Evolutionary conservation across 2,113 vertebrate species (phyloP).

Genomic region (Pituophis catenifer): DNA sequence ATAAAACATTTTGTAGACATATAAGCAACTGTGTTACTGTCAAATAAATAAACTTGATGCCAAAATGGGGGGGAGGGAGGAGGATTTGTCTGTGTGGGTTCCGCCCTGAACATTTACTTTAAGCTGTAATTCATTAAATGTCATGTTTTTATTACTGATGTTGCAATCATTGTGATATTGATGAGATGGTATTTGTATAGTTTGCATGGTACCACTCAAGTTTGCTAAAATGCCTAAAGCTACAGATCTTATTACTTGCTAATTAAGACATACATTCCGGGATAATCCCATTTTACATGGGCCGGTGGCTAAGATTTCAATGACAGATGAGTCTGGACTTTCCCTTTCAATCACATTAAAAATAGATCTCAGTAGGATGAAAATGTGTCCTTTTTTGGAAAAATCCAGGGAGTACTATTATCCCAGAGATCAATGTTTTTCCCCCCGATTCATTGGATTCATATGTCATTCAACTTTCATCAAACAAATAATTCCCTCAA

Average conservation of each 20-base stretch:
- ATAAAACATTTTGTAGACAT: constrained; percentile 84
- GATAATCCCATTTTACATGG: neutral
- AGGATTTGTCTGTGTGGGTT: constrained; percentile 48
- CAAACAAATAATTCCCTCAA: too few species aligned
- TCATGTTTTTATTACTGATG: constrained; percentile 47
- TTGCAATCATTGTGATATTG: constrained; percentile 43
- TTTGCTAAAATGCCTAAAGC: neutral
- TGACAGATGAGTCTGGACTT: neutral
- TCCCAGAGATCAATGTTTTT: neutral
- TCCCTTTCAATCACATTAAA: neutral
- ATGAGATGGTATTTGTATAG: neutral
- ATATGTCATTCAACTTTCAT: neutral
- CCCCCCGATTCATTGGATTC: too few species aligned
- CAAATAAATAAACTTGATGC: constrained; percentile 81
- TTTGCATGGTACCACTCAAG: neutral
- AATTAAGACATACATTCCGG: neutral
- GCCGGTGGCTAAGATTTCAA: neutral
- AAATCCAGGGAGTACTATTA: neutral
- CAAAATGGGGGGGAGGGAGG: constrained; percentile 60
- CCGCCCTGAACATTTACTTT: constrained; percentile 74
- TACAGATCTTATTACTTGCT: neutral
- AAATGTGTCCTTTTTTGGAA: neutral
- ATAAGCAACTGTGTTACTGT: constrained; percentile 78
- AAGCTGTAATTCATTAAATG: constrained; percentile 62
- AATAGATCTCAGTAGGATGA: neutral